Evolutionary conservation across 2,113 vertebrate species (phyloP), one percentile per base, ranked within the genome.

Genomic region (Megaleporinus macrocephalus): DNA sequence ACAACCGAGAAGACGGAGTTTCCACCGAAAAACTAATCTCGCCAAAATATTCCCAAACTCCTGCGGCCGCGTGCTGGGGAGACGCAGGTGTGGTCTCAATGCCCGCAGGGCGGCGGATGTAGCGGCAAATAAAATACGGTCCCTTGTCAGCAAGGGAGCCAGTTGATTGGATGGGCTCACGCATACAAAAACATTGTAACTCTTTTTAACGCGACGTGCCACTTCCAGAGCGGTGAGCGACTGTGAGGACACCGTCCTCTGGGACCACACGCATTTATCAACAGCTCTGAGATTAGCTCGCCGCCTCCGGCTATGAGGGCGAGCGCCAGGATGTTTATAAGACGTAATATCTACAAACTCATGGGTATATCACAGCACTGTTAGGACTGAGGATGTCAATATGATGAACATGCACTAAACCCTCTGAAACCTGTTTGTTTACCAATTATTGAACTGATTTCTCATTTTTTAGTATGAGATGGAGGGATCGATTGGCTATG

Each of bases 181-280:
- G 61, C 36, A 47, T 70, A 51, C 63, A 82, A 80, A 29, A 82
- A 73, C 79, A 71, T 70, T 41, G 69, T 85, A 79, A 80, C 47
- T 83, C 76, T 74, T 73, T 62, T 47, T 29, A 63, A 62, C 36
- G 13, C 53, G 80, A 79, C 77, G 36, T 79, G 76, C 26, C 44
- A 63, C 55, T 69, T 61, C 24, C 41, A 11, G 36, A 61, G 33
- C 11, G 11, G 47, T 20, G 59, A 69, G 47, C 66, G 62, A 47
- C 27, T 44, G 22, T 4, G 30, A 20, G 49, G 1, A 22, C 44
- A n/a, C 20, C 66, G 49, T 62, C 41, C 62, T 74, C 12, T 13
- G 15, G 30, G 22, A 53, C 33, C 55, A 27, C 71, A 15, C 63
- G 76, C 27, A 68, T 69, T 78, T 26, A 73, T 83, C 61, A 73